These are phyloP conservation scores for Drosophila paulistorum DNA, from an alignment of 1,140 invertebrate species.

Conservation along the genomic window DNA sequence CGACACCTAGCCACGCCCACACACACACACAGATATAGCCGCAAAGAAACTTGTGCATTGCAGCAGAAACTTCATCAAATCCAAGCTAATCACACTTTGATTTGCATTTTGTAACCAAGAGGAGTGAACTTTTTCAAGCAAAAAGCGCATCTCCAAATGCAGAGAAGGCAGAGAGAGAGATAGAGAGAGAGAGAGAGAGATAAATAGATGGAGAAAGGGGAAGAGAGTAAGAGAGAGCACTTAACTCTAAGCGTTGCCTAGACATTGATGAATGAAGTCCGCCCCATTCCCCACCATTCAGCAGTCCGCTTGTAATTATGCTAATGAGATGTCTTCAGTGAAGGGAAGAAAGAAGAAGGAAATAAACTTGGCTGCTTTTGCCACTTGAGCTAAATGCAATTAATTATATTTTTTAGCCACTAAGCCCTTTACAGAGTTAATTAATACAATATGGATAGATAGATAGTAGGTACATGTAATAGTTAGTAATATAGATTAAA, in stretches of 20 bases:
- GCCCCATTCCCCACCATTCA: neutral
- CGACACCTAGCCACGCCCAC: conserved; percentile 57
- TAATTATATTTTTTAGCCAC: conserved; percentile 75
- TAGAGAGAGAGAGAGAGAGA: neutral
- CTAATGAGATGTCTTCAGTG: conserved; percentile 73
- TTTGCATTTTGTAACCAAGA: conserved; percentile 71
- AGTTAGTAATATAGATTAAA: too few relatives aligned
- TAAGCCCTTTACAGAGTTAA: conserved; percentile 14
- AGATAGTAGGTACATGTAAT: too few relatives aligned
- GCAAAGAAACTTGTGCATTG: conserved; percentile 71
- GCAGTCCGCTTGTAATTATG: conserved; percentile 71
- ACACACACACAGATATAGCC: conserved; percentile 17
- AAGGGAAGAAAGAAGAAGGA: conserved; percentile 50
- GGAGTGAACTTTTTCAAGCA: conserved; percentile 52
- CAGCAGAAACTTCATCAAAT: conserved; percentile 77
- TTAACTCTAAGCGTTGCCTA: conserved; percentile 67
- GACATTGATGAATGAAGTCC: conserved; percentile 75
- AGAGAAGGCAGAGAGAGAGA: neutral
- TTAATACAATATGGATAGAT: conserved; percentile 1
- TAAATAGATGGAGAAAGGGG: neutral
- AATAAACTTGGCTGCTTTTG: conserved; percentile 67
- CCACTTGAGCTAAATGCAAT: conserved; percentile 76
- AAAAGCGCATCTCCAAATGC: conserved; percentile 62
- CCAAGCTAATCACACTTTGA: conserved; percentile 80
- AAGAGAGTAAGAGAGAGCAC: conserved; percentile 37